Evolutionary conservation across 2,797 vertebrate species (phyloP).

Genomic region (Zalophus californianus): DNA sequence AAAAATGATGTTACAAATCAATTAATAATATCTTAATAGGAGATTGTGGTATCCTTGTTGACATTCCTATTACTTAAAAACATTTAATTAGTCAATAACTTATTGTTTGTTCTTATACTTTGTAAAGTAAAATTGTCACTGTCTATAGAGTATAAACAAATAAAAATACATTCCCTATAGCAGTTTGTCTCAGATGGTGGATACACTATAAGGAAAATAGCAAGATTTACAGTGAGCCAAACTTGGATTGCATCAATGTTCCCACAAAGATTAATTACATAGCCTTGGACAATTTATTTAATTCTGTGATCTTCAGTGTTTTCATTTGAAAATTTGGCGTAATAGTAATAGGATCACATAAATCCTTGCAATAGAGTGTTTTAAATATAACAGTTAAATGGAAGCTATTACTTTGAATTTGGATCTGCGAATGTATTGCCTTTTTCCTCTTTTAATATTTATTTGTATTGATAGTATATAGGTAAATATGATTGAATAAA

Average conservation of each 20-base stretch:
- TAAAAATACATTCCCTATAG: background rate
- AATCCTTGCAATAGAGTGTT: background rate
- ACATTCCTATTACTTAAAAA: background rate
- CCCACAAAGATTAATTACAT: background rate
- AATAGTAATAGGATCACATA: background rate
- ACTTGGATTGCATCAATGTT: background rate
- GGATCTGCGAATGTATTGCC: background rate
- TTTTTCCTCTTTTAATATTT: background rate
- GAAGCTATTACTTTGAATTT: background rate
- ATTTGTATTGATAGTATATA: background rate
- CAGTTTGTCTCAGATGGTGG: background rate
- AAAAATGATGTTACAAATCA: background rate
- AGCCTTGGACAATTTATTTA: background rate
- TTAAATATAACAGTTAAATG: background rate
- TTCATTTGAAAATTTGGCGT: background rate
- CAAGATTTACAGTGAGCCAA: background rate
- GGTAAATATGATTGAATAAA: background rate
- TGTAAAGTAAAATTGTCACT: background rate
- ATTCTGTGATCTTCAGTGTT: background rate
- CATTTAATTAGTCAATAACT: background rate
- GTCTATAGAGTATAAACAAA: background rate
- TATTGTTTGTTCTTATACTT: background rate
- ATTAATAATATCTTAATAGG: background rate
- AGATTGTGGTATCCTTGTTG: background rate
- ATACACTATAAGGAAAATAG: background rate